A percentile compares a stretch with the other conserved stretches of the same genome.
These are phyloP conservation scores for Poecilia velifera DNA, from an alignment of 2,797 vertebrate species.

Conservation along the genomic window DNA sequence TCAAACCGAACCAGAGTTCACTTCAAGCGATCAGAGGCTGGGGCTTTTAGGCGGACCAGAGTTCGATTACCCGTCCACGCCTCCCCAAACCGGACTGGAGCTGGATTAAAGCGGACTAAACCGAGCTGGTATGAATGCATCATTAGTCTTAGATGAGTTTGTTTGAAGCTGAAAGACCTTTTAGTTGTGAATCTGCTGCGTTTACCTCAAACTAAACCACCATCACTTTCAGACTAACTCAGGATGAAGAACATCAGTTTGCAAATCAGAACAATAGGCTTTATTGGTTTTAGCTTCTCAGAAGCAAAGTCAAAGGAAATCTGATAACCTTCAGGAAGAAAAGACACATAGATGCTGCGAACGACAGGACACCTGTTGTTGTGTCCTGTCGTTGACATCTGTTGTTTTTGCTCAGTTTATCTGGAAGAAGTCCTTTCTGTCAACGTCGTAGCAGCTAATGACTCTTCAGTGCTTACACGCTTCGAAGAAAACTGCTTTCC, in stretches of 20 bases:
- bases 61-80: no score
- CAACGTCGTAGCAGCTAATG: neutral
- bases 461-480: neutral
- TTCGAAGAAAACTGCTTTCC: conserved; percentile 24
- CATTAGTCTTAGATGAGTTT: neutral
- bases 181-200: neutral
- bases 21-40: no score
- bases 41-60: no score
- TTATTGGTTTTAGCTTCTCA: neutral
- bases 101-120: no score
- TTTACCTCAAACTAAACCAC: neutral
- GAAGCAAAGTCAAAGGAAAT: neutral
- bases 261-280: neutral
- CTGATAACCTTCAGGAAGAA: neutral
- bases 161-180: neutral
- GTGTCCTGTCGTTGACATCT: no score
- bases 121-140: no score
- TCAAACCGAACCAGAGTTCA: no score
- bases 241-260: neutral
- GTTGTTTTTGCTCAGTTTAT: neutral
- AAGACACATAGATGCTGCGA: neutral
- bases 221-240: neutral
- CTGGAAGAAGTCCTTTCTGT: neutral
- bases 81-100: no score
- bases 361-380: neutral